Evolutionary conservation across 2,113 vertebrate genomes (phyloP).

Genomic region (Apistogramma diplotaenia): DNA sequence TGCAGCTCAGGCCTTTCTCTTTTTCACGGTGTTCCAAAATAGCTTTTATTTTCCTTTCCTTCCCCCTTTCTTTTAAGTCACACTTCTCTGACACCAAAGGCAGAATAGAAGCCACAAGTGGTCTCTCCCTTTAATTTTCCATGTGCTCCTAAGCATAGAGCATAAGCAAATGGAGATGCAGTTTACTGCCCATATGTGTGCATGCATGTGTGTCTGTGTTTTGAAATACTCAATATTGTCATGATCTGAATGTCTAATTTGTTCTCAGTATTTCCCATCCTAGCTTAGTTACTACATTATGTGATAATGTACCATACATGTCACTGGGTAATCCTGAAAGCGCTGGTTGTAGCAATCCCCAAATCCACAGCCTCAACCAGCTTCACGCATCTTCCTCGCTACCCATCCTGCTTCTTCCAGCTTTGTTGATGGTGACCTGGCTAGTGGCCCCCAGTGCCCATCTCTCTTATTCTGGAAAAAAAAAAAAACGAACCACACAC

Average conservation of each 20-base stretch:
- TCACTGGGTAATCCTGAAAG: slow-evolving; percentile 11
- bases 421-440: slow-evolving; percentile 41
- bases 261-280: slow-evolving; percentile 34
- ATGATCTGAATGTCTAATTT: neutral
- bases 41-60: slow-evolving; percentile 65
- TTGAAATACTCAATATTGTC: slow-evolving; percentile 2
- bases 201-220: slow-evolving; percentile 2
- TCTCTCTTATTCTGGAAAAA: slow-evolving; percentile 22
- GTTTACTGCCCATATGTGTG: slow-evolving; percentile 44
- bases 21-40: slow-evolving; percentile 60
- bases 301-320: neutral
- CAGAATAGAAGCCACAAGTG: slow-evolving; percentile 65
- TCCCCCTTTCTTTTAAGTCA: slow-evolving; percentile 56
- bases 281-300: slow-evolving; percentile 38
- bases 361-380: neutral
- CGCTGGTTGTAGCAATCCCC: neutral
- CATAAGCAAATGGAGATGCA: slow-evolving; percentile 68
- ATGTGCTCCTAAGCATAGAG: slow-evolving; percentile 53
- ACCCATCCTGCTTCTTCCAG: slow-evolving; percentile 5
- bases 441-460: slow-evolving; percentile 43
- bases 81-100: slow-evolving; percentile 64
- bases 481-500: slow-evolving; percentile 20
- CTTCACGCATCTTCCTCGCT: neutral
- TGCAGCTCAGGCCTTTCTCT: slow-evolving; percentile 38
- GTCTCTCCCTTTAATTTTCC: slow-evolving; percentile 71